Percentiles rank a stretch among this genome's conserved stretches.
These are phyloP conservation scores for Miniopterus natalensis DNA, from an alignment of 2,113 vertebrate genomes.

Conservation along the genomic window DNA sequence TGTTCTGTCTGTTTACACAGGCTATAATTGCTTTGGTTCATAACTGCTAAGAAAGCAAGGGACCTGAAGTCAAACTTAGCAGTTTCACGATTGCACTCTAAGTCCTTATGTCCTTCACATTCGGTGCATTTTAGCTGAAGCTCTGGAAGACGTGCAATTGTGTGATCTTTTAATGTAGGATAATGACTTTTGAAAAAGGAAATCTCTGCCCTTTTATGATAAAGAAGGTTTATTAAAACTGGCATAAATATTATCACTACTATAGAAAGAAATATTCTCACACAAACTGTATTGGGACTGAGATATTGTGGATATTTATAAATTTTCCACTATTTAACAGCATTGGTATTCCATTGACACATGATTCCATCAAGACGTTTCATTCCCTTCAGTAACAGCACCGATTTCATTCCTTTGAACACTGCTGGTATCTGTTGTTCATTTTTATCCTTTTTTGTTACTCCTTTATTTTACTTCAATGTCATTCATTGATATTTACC, in stretches of 20 bases:
- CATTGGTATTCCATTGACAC: conserved; percentile 55
- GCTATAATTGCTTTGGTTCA: neutral
- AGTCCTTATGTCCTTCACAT: neutral
- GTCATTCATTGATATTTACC: neutral
- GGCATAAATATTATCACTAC: conserved; percentile 57
- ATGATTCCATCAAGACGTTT: conserved; percentile 53
- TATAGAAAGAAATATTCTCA: conserved; percentile 74
- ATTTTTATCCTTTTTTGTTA: neutral
- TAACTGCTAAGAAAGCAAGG: neutral
- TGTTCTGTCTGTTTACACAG: neutral
- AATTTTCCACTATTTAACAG: conserved; percentile 37
- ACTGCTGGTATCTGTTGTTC: neutral
- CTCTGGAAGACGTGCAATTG: conserved; percentile 52
- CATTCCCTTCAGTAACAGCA: neutral
- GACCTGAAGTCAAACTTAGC: neutral
- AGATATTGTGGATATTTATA: neutral
- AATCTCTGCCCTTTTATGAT: conserved; percentile 61
- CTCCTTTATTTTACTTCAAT: neutral
- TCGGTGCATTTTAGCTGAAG: conserved; percentile 37
- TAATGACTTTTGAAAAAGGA: conserved; percentile 55
- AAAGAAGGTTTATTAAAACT: conserved; percentile 76
- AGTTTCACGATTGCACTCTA: neutral
- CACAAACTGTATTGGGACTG: conserved; percentile 53
- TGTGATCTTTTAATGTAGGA: conserved; percentile 50
- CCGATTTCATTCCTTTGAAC: conserved; percentile 61